Conservation (phyloP, 2,797 vertebrate genomes). For the Pangasius macronema region DNA sequence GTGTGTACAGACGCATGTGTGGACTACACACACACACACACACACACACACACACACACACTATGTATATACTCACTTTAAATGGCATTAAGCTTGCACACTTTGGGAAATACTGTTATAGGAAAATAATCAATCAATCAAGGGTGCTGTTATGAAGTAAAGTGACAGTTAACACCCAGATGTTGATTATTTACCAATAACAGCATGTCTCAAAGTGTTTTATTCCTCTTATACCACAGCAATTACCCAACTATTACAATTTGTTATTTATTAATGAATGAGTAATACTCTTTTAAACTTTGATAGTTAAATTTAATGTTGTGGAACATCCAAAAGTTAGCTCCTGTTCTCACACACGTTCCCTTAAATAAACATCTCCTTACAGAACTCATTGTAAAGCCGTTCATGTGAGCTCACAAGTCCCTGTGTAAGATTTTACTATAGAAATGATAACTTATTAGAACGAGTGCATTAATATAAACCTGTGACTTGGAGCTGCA, state of each 20-base stretch:
- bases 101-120: neutral
- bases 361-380: too few relatives aligned
- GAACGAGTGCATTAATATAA: too few relatives aligned
- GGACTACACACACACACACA: neutral
- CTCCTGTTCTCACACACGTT: neutral
- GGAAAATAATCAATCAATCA: neutral
- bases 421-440: too few relatives aligned
- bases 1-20: neutral
- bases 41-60: constrained; percentile 13
- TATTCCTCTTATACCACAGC: neutral
- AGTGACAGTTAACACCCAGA: neutral
- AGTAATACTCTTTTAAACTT: neutral
- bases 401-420: too few relatives aligned
- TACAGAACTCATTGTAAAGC: too few relatives aligned
- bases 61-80: neutral
- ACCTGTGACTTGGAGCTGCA: too few relatives aligned
- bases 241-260: neutral
- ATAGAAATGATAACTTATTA: too few relatives aligned
- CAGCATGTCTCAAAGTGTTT: neutral
- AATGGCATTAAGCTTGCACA: neutral
- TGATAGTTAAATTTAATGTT: neutral
- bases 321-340: neutral
- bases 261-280: neutral
- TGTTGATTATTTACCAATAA: neutral
- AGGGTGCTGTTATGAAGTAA: neutral